phyloP scores from a whole-genome alignment of 2,888 invertebrate genomes.

The Ypsolopha sequella region DNA sequence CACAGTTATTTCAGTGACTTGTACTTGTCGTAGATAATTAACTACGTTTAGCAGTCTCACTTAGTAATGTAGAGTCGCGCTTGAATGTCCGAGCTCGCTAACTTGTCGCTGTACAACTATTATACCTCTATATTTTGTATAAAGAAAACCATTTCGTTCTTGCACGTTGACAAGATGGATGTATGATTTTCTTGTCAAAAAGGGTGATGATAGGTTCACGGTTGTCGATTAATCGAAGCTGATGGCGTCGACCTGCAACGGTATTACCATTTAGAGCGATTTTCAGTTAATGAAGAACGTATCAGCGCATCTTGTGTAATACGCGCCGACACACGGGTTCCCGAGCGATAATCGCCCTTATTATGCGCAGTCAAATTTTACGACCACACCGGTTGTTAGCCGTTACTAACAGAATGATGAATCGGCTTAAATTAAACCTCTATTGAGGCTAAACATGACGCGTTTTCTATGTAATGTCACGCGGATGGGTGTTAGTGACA shows the following conservation, averaged over 20 bases:
- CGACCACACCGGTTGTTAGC: slow-evolving; percentile 57
- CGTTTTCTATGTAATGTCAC: slow-evolving; percentile 40
- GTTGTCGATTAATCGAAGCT: slow-evolving; percentile 14
- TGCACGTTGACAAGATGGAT: too few species aligned
- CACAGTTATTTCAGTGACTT: slow-evolving; percentile 53
- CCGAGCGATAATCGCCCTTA: slow-evolving; percentile 55
- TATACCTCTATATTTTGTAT: too few species aligned
- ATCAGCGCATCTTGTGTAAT: slow-evolving; percentile 33
- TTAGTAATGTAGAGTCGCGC: slow-evolving; percentile 44
- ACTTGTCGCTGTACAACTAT: too few species aligned
- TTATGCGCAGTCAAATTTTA: slow-evolving; percentile 68
- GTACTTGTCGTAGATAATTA: slow-evolving; percentile 45
- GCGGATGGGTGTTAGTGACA: slow-evolving; percentile 27
- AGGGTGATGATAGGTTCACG: slow-evolving; percentile 3
- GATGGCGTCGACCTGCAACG: slow-evolving; percentile 31
- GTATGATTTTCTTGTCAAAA: slow-evolving; percentile 1
- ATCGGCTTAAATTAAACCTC: slow-evolving; percentile 51
- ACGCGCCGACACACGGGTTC: slow-evolving; percentile 37
- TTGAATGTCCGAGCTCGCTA: slow-evolving; percentile 7
- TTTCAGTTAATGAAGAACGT: slow-evolving; percentile 59
- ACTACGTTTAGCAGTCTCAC: slow-evolving; percentile 52
- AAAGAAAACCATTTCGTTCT: too few species aligned
- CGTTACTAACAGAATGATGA: slow-evolving; percentile 53
- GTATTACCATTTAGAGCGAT: slow-evolving; percentile 60
- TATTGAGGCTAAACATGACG: slow-evolving; percentile 41